Evolutionary conservation across 2,113 vertebrate genomes (phyloP).

Genomic region (Lanius collurio): DNA sequence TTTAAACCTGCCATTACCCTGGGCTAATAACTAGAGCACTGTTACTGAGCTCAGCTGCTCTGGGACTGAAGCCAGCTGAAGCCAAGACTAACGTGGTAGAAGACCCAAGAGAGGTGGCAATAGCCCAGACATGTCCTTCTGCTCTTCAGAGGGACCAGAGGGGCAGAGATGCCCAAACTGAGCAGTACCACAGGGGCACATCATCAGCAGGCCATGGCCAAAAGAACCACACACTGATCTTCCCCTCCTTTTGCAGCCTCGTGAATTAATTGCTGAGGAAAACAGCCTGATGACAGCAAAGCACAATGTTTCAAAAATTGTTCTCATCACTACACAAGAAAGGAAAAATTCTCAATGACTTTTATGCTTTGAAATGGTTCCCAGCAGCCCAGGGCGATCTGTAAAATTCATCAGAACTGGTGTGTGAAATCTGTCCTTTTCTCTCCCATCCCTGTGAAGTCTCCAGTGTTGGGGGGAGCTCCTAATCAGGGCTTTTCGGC

Average conservation of each 20-base stretch:
- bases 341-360: not conserved
- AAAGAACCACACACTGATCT: not conserved
- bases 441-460: not conserved
- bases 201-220: not conserved
- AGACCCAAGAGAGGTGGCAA: not conserved
- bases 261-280: not conserved
- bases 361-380: not conserved
- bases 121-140: not conserved
- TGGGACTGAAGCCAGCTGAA: not conserved
- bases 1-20: not conserved
- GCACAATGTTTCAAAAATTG: not conserved
- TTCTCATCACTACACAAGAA: not conserved
- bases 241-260: not conserved
- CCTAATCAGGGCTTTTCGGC: not conserved
- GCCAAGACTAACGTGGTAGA: not conserved
- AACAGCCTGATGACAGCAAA: not conserved
- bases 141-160: not conserved
- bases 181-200: not conserved
- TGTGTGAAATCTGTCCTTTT: slow-evolving; percentile 17
- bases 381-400: not conserved
- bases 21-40: not conserved
- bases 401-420: slow-evolving; percentile 4
- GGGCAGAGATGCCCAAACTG: not conserved
- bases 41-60: not conserved
- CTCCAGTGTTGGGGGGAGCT: not conserved